Conservation (phyloP, 1,140 invertebrate genomes). For the Melanaphis sacchari region DNA sequence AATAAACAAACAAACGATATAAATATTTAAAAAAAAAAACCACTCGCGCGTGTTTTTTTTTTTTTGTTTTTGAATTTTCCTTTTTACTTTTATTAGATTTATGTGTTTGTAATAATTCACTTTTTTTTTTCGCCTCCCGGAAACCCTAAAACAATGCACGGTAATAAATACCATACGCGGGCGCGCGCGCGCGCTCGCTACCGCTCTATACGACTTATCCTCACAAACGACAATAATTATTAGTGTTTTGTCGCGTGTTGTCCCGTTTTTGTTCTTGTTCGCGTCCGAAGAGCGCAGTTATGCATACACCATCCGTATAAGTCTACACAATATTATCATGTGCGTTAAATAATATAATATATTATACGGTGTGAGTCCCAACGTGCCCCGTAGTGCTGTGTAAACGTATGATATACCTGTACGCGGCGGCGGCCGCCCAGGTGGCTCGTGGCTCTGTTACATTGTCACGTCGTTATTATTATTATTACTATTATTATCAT, state of each 20-base stretch:
- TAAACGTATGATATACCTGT: neutral
- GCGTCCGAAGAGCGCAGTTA: neutral
- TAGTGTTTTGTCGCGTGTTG: conserved; percentile 48
- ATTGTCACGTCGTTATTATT: neutral
- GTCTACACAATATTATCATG: neutral
- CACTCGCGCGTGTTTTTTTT: neutral
- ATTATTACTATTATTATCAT: neutral
- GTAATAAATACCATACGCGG: conserved; percentile 47
- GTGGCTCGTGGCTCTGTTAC: conserved; percentile 28
- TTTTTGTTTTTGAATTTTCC: neutral
- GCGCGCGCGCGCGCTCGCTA: neutral
- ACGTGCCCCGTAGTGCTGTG: neutral
- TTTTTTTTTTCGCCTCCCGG: conserved; percentile 2
- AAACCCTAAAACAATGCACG: conserved; percentile 51
- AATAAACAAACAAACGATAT: neutral
- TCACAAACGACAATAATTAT: conserved; percentile 37
- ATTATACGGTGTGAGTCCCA: neutral
- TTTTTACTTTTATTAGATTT: conserved; percentile 42
- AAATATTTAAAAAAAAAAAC: neutral
- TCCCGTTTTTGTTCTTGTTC: conserved; percentile 52
- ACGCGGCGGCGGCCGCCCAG: neutral
- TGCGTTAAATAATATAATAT: neutral
- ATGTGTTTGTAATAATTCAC: conserved; percentile 43
- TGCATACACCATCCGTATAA: neutral
- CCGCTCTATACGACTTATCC: neutral